Base-by-base conservation (phyloP, 2,113 vertebrate species). In the Albula glossodonta region DNA sequence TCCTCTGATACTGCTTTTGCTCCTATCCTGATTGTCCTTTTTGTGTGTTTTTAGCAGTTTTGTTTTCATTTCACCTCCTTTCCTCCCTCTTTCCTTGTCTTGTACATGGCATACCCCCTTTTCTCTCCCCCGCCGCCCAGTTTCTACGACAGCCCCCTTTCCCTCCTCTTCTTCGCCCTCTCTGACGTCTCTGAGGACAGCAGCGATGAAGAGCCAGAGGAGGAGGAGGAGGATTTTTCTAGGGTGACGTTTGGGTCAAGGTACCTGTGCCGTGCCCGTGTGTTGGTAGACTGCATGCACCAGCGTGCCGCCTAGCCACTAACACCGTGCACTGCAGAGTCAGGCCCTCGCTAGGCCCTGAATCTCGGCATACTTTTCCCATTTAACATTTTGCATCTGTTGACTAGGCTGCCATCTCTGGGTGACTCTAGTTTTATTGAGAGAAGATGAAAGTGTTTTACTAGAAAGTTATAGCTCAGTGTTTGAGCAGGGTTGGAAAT, bases 161-260 rank as follows among this genome's bases (percentile, higher is more conserved):
- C 98, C 93, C 93, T 97, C 95, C 96, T 98, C 94, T 96, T 98
- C 92, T 96, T 96, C 96, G 96, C 95, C 90, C 95, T 97, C 91
- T 96, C 98, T 94, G 97, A 97, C 95, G 93, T 97, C 93, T 97
- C 97, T 96, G 98, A 97, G 94, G 97, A 97, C 92, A 98, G 97
- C 96, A 97, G 97, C 93, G 97, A 97, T 89, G 98, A 99, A 93
- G 96, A 96, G 70, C 92, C 91, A 80, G 97, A 97, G 93, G 96
- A 93, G 89, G 95, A 95, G 93, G 95, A 74, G 85, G 90, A 92
- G 92, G 96, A 97, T 95, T 98, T 98, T 97, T 91, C 97, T 95
- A 96, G 93, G 96, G 96, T 99, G 96, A 97, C 97, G 90, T 99
- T 99, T 98, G 98, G 97, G 96, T 98, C 97, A 97, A 99, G 98